Base-by-base conservation (phyloP, 2,888 invertebrate genomes). In the Lepidocyrtinus sp. region DNA sequence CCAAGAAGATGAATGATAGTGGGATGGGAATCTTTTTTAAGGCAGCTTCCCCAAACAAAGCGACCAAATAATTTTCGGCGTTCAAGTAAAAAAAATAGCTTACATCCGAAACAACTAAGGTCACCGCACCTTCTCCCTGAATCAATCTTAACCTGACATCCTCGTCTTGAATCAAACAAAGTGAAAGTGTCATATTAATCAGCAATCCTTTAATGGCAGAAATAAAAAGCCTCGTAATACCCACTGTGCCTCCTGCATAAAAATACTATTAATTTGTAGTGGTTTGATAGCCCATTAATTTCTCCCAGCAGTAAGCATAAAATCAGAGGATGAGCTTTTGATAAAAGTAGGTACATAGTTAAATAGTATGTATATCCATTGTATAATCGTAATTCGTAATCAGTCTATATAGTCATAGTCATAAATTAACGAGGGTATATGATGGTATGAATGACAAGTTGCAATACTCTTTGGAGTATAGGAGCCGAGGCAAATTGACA, bases 171-270 rank as follows among this genome's bases (percentile, higher is more conserved):
- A 3, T 64, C 26, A 9, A 24, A 61, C 55, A 25, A 55, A 81
- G 81, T 76, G 81, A 81, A 81, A 81, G 81, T 81, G 75, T 76
- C 81, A 68, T 75, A 76, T 72, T 81, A 75, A 72, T 76, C 74
- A 79, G 77, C 65, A 26, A 77, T 77, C 67, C 64, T 76, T 55
- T 73, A 73, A 74, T 74, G 55, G 69, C 62, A 21, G 22, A 75
- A 75, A 70, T 55, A 62, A 70, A 55, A 1, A 27, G 19, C 19
- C 27, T 65, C n/a, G 65, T 55, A 55, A 55, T 7, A 55, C 55
- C 17, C 36, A 36, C 36, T 17, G 69, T 25, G 55, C 59, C 74
- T 46, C 22, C 50, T 68, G 68, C 63, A 73, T 80, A 71, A 71
- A 55, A 61, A 50, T 21, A 45, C 17, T 12, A 55, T 55, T 55